A percentile compares a stretch with the other conserved stretches of the same genome.
Conservation (phyloP, 2,888 invertebrate species). For the Ommatoiulus sabulosus region DNA sequence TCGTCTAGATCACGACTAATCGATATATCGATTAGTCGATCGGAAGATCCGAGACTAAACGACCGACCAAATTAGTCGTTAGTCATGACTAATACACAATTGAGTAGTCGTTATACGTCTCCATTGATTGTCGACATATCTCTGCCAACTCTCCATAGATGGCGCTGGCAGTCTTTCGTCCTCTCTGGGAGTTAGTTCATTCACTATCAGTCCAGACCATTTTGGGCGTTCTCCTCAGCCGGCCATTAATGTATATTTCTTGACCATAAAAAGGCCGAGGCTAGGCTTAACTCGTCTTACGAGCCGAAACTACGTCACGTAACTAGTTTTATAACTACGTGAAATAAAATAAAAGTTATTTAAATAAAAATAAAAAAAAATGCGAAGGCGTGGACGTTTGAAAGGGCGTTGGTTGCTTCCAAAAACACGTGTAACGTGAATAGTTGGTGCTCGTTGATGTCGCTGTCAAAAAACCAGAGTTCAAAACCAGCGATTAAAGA, state of each 20-base stretch:
- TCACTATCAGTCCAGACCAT: not conserved
- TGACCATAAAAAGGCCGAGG: conserved; percentile 1
- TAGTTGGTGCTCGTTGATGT: not conserved
- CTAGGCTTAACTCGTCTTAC: not conserved
- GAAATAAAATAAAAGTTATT: not conserved
- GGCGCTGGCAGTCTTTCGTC: not conserved
- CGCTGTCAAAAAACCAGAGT: not conserved
- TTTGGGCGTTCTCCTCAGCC: not conserved
- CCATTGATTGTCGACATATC: too few relatives aligned
- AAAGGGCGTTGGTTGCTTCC: conserved; percentile 1
- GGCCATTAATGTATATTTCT: not conserved
- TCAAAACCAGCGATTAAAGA: not conserved
- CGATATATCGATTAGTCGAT: too few relatives aligned
- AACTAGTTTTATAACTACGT: not conserved
- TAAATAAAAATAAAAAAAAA: not conserved
- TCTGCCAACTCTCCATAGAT: not conserved
- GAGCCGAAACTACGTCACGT: not conserved
- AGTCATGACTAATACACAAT: too few relatives aligned
- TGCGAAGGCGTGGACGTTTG: not conserved
- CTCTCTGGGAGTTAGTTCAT: not conserved
- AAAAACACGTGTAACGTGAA: not conserved
- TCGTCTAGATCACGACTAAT: too few relatives aligned
- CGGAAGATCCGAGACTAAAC: too few relatives aligned
- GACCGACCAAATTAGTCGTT: too few relatives aligned
- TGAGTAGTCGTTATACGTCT: too few relatives aligned